These are phyloP conservation scores for Nemotelus nigrinus DNA, from an alignment of 2,888 invertebrate genomes.

Conservation along the genomic window DNA sequence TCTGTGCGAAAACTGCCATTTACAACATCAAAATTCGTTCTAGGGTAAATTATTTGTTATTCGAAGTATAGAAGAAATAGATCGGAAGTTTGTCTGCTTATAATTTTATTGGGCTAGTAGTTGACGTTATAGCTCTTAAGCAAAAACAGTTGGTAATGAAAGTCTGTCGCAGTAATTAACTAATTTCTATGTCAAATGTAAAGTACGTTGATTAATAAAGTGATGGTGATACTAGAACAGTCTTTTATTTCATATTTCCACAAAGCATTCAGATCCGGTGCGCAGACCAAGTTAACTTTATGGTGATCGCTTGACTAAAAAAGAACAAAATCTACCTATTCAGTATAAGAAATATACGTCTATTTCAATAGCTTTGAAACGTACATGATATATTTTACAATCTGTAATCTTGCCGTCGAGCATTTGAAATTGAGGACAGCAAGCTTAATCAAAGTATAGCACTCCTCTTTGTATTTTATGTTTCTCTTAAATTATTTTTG, in stretches of 20 bases:
- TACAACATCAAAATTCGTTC: constrained; percentile 15
- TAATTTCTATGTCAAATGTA: too few species aligned
- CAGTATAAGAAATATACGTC: constrained; percentile 44
- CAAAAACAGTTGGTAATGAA: too few species aligned
- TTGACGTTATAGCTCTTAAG: too few species aligned
- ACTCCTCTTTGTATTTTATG: neutral
- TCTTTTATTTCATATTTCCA: constrained; percentile 37
- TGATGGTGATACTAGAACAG: constrained; percentile 30
- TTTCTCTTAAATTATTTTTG: constrained; percentile 19
- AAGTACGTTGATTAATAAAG: neutral
- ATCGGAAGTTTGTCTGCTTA: too few species aligned
- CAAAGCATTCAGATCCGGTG: constrained; percentile 12
- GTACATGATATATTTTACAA: constrained; percentile 31
- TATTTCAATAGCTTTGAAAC: constrained; percentile 34
- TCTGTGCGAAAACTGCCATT: neutral
- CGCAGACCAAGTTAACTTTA: neutral
- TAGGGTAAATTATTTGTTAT: constrained; percentile 45
- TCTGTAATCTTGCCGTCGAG: neutral
- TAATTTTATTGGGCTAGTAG: too few species aligned
- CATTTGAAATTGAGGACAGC: neutral
- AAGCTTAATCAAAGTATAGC: neutral
- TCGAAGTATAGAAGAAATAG: constrained; percentile 36
- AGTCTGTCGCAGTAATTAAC: too few species aligned
- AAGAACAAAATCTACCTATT: constrained; percentile 26
- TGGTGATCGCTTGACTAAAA: neutral